These are phyloP conservation scores for Euura lappo DNA, from an alignment of 1,140 invertebrate genomes.

Conservation along the genomic window DNA sequence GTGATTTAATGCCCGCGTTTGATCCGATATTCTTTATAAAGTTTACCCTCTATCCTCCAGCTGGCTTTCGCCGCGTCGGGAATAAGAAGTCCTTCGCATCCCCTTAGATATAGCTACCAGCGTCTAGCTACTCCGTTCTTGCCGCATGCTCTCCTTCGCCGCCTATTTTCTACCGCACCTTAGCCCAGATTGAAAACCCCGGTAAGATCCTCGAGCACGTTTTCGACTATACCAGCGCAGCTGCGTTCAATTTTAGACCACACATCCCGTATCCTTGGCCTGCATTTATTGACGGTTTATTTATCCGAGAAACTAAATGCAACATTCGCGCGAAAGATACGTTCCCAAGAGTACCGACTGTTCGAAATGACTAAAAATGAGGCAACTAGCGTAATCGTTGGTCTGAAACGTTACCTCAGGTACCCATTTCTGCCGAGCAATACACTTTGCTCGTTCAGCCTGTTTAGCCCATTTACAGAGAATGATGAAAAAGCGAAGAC, in stretches of 20 bases:
- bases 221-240: not conserved
- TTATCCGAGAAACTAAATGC: too few relatives aligned
- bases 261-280: not conserved
- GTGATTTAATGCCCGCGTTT: slow-evolving; percentile 51
- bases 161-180: not conserved
- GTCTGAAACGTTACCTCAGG: too few relatives aligned
- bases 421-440: too few relatives aligned
- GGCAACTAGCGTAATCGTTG: too few relatives aligned
- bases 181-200: not conserved
- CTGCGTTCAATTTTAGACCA: not conserved
- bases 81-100: slow-evolving; percentile 10
- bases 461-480: not conserved
- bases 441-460: not conserved
- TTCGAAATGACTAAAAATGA: too few relatives aligned
- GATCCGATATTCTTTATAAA: slow-evolving; percentile 54
- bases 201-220: not conserved
- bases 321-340: not conserved
- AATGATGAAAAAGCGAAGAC: slow-evolving; percentile 1
- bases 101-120: not conserved
- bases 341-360: not conserved
- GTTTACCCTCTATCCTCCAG: slow-evolving; percentile 35
- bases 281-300: too few relatives aligned
- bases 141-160: not conserved
- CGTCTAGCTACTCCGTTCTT: not conserved
- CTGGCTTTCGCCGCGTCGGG: slow-evolving; percentile 19